These are phyloP conservation scores for Zaprionus gabonicus DNA, from an alignment of 1,140 invertebrate species.

Conservation along the genomic window DNA sequence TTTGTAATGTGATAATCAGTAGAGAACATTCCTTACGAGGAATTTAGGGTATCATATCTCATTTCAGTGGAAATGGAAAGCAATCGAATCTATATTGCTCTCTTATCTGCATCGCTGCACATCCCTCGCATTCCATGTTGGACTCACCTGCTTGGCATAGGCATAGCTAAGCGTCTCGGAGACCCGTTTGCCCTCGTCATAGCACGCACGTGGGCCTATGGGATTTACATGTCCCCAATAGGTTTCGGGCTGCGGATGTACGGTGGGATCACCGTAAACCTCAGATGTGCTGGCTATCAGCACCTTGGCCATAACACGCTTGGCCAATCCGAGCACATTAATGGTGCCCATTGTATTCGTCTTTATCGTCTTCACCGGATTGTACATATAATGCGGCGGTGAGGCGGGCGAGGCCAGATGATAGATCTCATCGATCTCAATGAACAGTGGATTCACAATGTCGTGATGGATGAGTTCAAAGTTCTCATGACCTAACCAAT, in stretches of 20 bases:
- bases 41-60: not conserved
- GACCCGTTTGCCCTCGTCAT: slow-evolving; percentile 99
- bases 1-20: not conserved
- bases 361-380: slow-evolving; percentile 99
- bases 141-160: slow-evolving; percentile 93
- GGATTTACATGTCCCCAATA: slow-evolving; percentile 99
- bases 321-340: slow-evolving; percentile 98
- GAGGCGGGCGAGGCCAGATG: slow-evolving; percentile 99
- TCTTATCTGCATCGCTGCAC: slow-evolving; percentile 43
- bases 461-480: slow-evolving; percentile 99
- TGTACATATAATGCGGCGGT: slow-evolving; percentile 99
- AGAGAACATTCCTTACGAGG: not conserved
- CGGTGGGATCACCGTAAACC: slow-evolving; percentile 99
- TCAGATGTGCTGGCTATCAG: slow-evolving; percentile 99
- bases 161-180: slow-evolving; percentile 98
- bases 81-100: not conserved
- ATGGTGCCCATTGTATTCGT: slow-evolving; percentile 99
- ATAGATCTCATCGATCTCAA: slow-evolving; percentile 99
- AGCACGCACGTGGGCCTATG: slow-evolving; percentile 98
- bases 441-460: slow-evolving; percentile 98
- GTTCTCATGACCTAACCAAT: slow-evolving; percentile 99
- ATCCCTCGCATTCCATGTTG: not conserved
- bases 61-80: not conserved
- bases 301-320: slow-evolving; percentile 96
- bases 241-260: slow-evolving; percentile 96